These are phyloP conservation scores for Aleiodes sp. DNA, from an alignment of 1,140 invertebrate genomes.

Conservation along the genomic window DNA sequence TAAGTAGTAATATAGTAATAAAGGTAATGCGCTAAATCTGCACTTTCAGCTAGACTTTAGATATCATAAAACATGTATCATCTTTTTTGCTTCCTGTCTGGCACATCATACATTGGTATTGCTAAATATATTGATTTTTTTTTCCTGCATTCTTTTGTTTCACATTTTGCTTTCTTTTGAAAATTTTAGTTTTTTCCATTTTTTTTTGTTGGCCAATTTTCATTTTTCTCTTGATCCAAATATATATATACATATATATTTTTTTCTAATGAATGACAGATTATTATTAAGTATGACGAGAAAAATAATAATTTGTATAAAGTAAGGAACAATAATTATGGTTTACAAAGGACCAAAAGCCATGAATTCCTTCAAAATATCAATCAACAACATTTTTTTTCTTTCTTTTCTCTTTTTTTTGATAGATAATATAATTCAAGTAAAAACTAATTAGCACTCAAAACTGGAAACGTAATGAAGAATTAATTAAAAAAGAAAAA, in stretches of 20 bases:
- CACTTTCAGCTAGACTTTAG: slow-evolving; percentile 61
- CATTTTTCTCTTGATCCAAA: too few species aligned
- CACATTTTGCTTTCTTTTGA: neutral
- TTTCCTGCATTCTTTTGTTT: slow-evolving; percentile 55
- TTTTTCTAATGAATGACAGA: neutral
- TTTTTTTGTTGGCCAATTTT: neutral
- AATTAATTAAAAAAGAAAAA: slow-evolving; percentile 29
- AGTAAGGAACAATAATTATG: slow-evolving; percentile 6
- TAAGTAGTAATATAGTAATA: slow-evolving; percentile 62
- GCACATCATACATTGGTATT: slow-evolving; percentile 67
- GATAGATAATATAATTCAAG: neutral
- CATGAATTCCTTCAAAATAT: neutral
- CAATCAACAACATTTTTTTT: neutral
- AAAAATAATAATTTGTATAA: slow-evolving; percentile 1
- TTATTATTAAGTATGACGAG: neutral
- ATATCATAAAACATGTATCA: slow-evolving; percentile 66
- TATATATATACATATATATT: too few species aligned
- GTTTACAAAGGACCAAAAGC: neutral
- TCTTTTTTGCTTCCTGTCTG: slow-evolving; percentile 47
- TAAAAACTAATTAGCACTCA: slow-evolving; percentile 2
- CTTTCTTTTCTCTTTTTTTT: neutral
- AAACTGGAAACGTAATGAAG: neutral
- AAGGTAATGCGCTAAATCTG: slow-evolving; percentile 67
- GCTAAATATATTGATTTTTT: slow-evolving; percentile 58
- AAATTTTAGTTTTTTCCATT: neutral